A percentile compares a stretch with the other conserved stretches of the same genome.
Evolutionary conservation across 1,140 invertebrate species (phyloP).

Genomic region (Vanessa atalanta): DNA sequence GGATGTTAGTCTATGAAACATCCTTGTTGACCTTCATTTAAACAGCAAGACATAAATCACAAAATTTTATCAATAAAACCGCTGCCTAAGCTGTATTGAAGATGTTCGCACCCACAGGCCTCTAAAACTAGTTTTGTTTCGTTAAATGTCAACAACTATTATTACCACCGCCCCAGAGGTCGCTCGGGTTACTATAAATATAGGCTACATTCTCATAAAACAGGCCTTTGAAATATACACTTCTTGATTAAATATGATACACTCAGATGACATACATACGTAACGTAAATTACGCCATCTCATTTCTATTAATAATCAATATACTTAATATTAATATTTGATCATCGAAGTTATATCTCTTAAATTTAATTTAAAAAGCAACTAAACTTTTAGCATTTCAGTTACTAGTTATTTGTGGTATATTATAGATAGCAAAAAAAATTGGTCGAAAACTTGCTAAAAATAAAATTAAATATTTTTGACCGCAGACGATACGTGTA

Average conservation of each 20-base stretch:
- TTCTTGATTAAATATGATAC: background rate
- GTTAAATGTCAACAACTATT: slow-evolving; percentile 75
- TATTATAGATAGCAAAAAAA: too few species aligned
- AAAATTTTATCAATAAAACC: slow-evolving; percentile 48
- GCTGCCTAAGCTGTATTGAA: slow-evolving; percentile 38
- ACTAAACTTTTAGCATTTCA: too few species aligned
- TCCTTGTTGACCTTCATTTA: slow-evolving; percentile 43
- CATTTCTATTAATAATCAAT: too few species aligned
- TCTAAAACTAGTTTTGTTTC: slow-evolving; percentile 64
- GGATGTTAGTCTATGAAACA: slow-evolving; percentile 31
- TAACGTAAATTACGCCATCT: too few species aligned
- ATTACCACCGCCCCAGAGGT: slow-evolving; percentile 61
- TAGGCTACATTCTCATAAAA: slow-evolving; percentile 46
- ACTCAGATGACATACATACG: too few species aligned
- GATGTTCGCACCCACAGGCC: slow-evolving; percentile 47
- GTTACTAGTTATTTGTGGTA: too few species aligned
- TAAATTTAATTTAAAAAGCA: too few species aligned
- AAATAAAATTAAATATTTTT: too few species aligned
- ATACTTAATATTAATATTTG: too few species aligned
- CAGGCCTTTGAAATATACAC: slow-evolving; percentile 19
- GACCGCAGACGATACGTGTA: too few species aligned
- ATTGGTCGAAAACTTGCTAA: too few species aligned
- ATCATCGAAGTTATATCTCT: too few species aligned
- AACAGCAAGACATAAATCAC: slow-evolving; percentile 40
- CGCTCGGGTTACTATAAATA: slow-evolving; percentile 49